These are phyloP conservation scores for Leptinotarsa tumamoca DNA, from an alignment of 2,888 invertebrate genomes.

Conservation along the genomic window DNA sequence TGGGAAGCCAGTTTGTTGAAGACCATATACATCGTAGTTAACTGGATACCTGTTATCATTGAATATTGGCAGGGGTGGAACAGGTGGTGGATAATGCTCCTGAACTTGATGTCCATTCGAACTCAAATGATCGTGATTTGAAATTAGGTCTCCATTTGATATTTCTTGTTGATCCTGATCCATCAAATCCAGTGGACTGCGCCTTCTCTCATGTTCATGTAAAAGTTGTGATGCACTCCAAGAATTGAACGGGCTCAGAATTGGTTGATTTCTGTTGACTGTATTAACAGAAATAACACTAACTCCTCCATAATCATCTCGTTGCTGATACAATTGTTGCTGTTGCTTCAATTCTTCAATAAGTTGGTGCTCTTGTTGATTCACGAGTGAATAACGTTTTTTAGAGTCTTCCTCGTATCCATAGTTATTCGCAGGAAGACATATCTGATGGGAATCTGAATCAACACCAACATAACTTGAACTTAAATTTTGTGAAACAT, in stretches of 20 bases:
- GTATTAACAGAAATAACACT: constrained; percentile 65
- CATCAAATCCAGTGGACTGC: constrained; percentile 66
- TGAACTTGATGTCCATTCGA: constrained; percentile 60
- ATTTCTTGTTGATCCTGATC: constrained; percentile 59
- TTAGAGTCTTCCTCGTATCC: constrained; percentile 67
- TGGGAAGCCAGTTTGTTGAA: constrained; percentile 60
- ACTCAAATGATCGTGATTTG: constrained; percentile 62
- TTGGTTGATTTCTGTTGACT: constrained; percentile 64
- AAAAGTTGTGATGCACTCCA: constrained; percentile 74
- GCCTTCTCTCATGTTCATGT: constrained; percentile 72
- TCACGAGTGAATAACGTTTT: constrained; percentile 67
- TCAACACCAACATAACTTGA: constrained; percentile 59
- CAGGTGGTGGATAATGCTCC: constrained; percentile 67
- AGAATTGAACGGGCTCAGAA: constrained; percentile 70
- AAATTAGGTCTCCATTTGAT: constrained; percentile 61
- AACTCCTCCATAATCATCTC: constrained; percentile 59
- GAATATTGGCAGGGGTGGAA: constrained; percentile 69
- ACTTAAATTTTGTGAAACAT: constrained; percentile 54
- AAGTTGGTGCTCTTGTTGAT: constrained; percentile 66
- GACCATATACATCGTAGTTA: constrained; percentile 66
- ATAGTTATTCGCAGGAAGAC: constrained; percentile 66
- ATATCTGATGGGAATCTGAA: constrained; percentile 65
- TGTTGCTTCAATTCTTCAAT: constrained; percentile 67
- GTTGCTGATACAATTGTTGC: constrained; percentile 58
- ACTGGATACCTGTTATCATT: constrained; percentile 63